Percentiles rank a stretch among this genome's conserved stretches.
phyloP scores from a whole-genome alignment of 2,113 vertebrate species.

The Poeciliopsis turrubarensis region DNA sequence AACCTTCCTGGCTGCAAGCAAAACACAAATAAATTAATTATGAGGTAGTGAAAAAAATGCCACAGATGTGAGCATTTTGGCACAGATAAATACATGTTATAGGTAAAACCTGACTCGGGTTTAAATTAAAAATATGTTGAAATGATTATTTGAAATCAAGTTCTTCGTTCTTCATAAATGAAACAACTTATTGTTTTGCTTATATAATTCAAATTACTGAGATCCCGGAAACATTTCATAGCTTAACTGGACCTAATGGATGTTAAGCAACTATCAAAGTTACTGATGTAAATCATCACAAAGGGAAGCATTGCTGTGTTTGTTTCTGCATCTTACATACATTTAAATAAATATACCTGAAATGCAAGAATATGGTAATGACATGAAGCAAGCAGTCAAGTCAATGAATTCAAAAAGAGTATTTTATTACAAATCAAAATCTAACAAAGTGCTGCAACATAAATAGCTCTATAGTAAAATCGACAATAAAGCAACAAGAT shows the following conservation, averaged over 20 bases:
- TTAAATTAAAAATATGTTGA: not conserved
- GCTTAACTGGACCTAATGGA: not conserved
- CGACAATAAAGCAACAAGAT: no score
- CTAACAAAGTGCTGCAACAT: not conserved
- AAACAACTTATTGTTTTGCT: not conserved
- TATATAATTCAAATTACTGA: not conserved
- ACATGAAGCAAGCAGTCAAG: not conserved
- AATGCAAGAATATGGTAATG: not conserved
- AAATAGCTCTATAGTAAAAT: no score
- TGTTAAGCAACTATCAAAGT: not conserved
- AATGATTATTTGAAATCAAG: no score
- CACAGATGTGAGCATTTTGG: not conserved
- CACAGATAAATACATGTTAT: not conserved
- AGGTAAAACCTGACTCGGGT: not conserved
- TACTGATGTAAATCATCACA: not conserved
- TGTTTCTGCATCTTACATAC: not conserved
- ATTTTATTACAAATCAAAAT: not conserved
- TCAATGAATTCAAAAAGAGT: not conserved
- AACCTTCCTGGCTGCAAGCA: conserved; percentile 38
- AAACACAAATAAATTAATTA: conserved; percentile 58
- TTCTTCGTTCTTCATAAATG: no score
- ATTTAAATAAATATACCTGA: not conserved
- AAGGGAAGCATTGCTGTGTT: no score
- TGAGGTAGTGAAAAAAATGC: not conserved
- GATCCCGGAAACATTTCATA: not conserved